Evolutionary conservation across 2,888 invertebrate species (phyloP), one percentile per base, ranked within the genome.

Genomic region (Drosophila antonietae): DNA sequence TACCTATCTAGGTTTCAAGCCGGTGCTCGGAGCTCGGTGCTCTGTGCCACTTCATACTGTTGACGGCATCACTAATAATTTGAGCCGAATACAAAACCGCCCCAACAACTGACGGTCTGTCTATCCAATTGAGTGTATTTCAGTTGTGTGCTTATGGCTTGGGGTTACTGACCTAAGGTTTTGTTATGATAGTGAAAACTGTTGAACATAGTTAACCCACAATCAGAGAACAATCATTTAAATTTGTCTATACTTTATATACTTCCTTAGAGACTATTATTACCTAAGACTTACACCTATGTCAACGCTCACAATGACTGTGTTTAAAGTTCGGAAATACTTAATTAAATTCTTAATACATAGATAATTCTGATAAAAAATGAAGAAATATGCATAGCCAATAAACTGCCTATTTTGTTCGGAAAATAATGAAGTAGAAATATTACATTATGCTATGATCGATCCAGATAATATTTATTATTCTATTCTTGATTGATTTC

Each of bases 81-180:
- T 75, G 76, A 85, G 79, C 76, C 55, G 66, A 53, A 63, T 41
- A 56, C 53, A 55, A 55, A 67, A 64, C 43, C 59, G 41, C 28
- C n/a, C 39, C 52, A 63, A 58, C 52, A 49, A 67, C 57, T 44
- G 59, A 44, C 64, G 58, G 62, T 47, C 47, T 57, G 52, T 31
- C 51, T 39, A 44, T 46, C 9, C 28, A 37, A 49, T 47, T 23
- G 37, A 52, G 33, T 56, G 47, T 44, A 4, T 20, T 43, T 63
- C 15, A 55, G 10, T 59, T 61, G 59, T 71, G 53, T 66, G 72
- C 49, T 74, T 14, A 15, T 46, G 15, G 12, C 43, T 20, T 46
- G 75, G 69, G 89, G 87, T 89, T 75, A 84, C 61, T 87, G 87
- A 89, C 84, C 89, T 67, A 70, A 74, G 72, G 75, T 68, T 53